Evolutionary conservation across 2,888 invertebrate species (phyloP), one percentile per base, ranked within the genome.

Genomic region (Psylliodes chrysocephalus): DNA sequence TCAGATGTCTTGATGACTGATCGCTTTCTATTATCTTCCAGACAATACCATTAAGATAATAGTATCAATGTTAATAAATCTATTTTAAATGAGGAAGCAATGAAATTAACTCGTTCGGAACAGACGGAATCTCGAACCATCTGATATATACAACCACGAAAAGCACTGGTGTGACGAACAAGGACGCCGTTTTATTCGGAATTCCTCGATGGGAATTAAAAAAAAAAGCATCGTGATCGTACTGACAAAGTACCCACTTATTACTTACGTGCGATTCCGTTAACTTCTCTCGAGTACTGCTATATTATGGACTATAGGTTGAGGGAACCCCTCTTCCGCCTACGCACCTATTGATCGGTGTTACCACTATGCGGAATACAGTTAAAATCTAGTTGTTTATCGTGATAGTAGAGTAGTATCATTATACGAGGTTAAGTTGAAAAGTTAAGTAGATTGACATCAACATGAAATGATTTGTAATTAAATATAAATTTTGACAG

Each of bases 211-310:
- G 35, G 35, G 14, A 44, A 44, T 17, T 44, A 18, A 14, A 17
- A 46, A 46, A 44, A 46, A 46, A 46, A 35, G 12, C 2, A 22
- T 14, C 46, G 19, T 46, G 46, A 46, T 46, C 46, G 46, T 46
- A 46, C 44, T 17, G 2, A 19, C 19, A 44, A 44, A 44, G 19
- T 25, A 25, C n/a, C n/a, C n/a, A n/a, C 46, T 22, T 22, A 46
- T 46, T 46, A 46, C 46, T 22, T 46, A 46, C 22, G 46, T 46
- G 19, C 4, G 14, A n/a, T 46, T 5, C 46, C 15, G 46, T 46
- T 46, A 46, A 25, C n/a, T 17, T 46, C 46, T 46, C 46, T 46
- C 10, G 22, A 14, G 46, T 46, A 46, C 46, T 35, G 35, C 46
- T 46, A 35, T 35, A n/a, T n/a, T n/a, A 10, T 8, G 33, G 3